These are phyloP conservation scores for Hypsopygia costalis DNA, from an alignment of 2,888 invertebrate species.

Conservation along the genomic window DNA sequence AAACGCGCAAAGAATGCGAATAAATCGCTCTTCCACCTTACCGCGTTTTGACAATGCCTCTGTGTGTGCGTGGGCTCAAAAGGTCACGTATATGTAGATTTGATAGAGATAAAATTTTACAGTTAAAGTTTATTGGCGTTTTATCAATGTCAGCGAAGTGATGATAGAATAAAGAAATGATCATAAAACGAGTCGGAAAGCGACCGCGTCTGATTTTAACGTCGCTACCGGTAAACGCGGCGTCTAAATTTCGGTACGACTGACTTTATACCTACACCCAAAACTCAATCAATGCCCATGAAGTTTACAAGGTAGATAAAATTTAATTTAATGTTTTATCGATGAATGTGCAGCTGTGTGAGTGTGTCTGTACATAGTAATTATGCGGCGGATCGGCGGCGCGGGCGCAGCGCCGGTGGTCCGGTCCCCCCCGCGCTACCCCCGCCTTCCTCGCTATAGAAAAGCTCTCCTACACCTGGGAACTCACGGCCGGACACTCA, in stretches of 20 bases:
- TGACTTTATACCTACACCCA: constrained; percentile 34
- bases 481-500: constrained; percentile 57
- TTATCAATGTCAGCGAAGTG: constrained; percentile 40
- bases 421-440: constrained; percentile 41
- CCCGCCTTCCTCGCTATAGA: constrained; percentile 33
- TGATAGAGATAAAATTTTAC: constrained; percentile 39
- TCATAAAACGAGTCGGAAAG: constrained; percentile 37
- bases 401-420: constrained; percentile 76
- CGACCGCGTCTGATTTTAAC: constrained; percentile 51
- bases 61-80: constrained; percentile 34
- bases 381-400: constrained; percentile 71
- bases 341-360: constrained; percentile 50
- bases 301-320: constrained; percentile 75
- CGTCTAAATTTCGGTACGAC: constrained; percentile 26
- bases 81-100: constrained; percentile 42
- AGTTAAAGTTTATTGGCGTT: constrained; percentile 40
- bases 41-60: constrained; percentile 35
- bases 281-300: constrained; percentile 67
- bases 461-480: constrained; percentile 61
- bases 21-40: constrained; percentile 35
- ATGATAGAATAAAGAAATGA: constrained; percentile 35
- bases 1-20: constrained; percentile 56
- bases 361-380: constrained; percentile 69
- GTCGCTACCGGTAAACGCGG: constrained; percentile 49
- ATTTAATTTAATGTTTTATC: constrained; percentile 73